Conservation (phyloP, 2,113 vertebrate genomes). For the Colinus virginianus region DNA sequence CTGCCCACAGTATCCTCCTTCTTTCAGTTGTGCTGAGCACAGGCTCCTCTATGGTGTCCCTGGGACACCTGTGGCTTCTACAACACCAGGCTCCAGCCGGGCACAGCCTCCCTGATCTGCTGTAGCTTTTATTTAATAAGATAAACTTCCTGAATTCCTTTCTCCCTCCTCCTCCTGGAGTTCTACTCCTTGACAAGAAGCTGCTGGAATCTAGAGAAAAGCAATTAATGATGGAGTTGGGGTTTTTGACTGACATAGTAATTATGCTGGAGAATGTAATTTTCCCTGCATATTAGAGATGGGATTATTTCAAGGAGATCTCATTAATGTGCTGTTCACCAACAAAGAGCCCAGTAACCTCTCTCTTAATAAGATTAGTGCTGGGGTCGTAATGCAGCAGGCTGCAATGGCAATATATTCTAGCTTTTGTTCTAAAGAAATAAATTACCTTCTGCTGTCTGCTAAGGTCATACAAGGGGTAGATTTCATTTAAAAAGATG, state of each 20-base stretch:
- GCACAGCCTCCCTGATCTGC: neutral
- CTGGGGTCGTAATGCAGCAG: slow-evolving; percentile 51
- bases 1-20: neutral
- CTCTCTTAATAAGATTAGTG: slow-evolving; percentile 74
- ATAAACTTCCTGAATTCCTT: neutral
- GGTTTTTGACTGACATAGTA: slow-evolving; percentile 72
- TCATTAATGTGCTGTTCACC: slow-evolving; percentile 72
- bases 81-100: neutral
- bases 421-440: slow-evolving; percentile 65
- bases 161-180: neutral
- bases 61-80: neutral
- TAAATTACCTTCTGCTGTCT: slow-evolving; percentile 38
- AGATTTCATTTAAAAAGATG: neutral
- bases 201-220: slow-evolving; percentile 63
- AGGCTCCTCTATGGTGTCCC: neutral
- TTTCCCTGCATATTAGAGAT: slow-evolving; percentile 73
- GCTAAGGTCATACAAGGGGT: neutral
- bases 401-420: slow-evolving; percentile 55
- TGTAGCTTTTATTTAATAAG: neutral
- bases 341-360: slow-evolving; percentile 68
- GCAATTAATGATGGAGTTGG: slow-evolving; percentile 67
- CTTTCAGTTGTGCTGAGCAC: neutral
- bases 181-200: slow-evolving; percentile 43
- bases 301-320: slow-evolving; percentile 76
- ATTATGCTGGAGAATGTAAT: slow-evolving; percentile 77